Conservation (phyloP, 2,888 invertebrate species). For the Tachina grossa region DNA sequence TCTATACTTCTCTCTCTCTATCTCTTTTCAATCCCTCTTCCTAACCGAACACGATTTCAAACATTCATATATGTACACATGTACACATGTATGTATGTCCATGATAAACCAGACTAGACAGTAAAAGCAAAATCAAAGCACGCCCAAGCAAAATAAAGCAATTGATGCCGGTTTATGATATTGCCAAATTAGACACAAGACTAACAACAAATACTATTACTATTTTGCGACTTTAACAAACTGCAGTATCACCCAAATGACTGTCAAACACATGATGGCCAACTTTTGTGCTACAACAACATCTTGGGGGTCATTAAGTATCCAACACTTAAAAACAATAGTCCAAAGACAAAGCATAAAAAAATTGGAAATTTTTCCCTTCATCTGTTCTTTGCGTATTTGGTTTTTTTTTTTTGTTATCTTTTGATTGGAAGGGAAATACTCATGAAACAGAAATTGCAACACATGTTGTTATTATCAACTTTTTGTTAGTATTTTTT, state of each 20-base stretch:
- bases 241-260: slow-evolving; percentile 47
- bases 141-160: slow-evolving; percentile 53
- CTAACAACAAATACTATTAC: slow-evolving; percentile 29
- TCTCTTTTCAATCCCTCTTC: no score
- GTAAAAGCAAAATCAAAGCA: slow-evolving; percentile 51
- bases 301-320: slow-evolving; percentile 56
- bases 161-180: slow-evolving; percentile 68
- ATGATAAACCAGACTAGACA: slow-evolving; percentile 44
- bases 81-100: background rate
- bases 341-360: slow-evolving; percentile 22
- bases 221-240: slow-evolving; percentile 46
- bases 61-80: slow-evolving; percentile 34
- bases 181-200: slow-evolving; percentile 64
- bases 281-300: slow-evolving; percentile 47
- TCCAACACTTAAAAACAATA: slow-evolving; percentile 59
- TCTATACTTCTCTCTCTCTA: background rate
- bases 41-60: background rate
- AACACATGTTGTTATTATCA: slow-evolving; percentile 59
- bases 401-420: background rate
- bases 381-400: background rate
- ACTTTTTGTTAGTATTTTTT: slow-evolving; percentile 4
- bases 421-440: background rate
- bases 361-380: slow-evolving; percentile 28
- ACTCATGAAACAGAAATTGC: slow-evolving; percentile 24
- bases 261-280: slow-evolving; percentile 54